Base-by-base conservation (phyloP, 1,140 invertebrate genomes). In the Brachionus manjavacas region DNA sequence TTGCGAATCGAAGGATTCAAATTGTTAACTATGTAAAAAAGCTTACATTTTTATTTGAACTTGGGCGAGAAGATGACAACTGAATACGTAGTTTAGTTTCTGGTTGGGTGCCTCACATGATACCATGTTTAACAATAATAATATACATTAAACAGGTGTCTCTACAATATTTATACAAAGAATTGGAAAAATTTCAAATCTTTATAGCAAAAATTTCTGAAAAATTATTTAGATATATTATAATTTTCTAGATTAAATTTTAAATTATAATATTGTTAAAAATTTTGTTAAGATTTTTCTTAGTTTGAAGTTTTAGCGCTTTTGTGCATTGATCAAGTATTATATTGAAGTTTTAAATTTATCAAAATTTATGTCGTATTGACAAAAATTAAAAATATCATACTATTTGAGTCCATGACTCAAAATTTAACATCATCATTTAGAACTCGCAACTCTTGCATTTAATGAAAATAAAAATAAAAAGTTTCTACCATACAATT, bases 21-120 rank as follows among this genome's bases (percentile, higher is more conserved):
- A 4, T 41, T 72, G 28, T 39, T 12, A 35, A 2, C 11, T 28
- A n/a, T n/a, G n/a, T n/a, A n/a, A 55, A n/a, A 31, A 80, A 80
- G 8, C 20, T 64, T 39, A 81, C 79, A 81, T 81, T 81, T 81
- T 81, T 3, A 81, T 68, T 81, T 81, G 79, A 28, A 81, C 64
- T 28, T 81, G 79, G 11, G 79, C 79, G 8, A 81, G 79, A 4
- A 81, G 31, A 28, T 81, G 79, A 35, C 79, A 81, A 20, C 79
- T 81, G 52, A 64, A 81, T 31, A 81, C 60, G 52, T 81, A 81
- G 31, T 81, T 68, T 20, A 81, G 52, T 25, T 68, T 81, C 28
- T 81, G 52, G 31, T 60, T 39, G 20, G 79, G 79, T 64, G 39
- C 39, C n/a, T 81, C 79, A 81, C 64, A 68, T 81, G 79, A 81